These are phyloP conservation scores for Aphrophora alni DNA, from an alignment of 2,888 invertebrate species.

Conservation along the genomic window DNA sequence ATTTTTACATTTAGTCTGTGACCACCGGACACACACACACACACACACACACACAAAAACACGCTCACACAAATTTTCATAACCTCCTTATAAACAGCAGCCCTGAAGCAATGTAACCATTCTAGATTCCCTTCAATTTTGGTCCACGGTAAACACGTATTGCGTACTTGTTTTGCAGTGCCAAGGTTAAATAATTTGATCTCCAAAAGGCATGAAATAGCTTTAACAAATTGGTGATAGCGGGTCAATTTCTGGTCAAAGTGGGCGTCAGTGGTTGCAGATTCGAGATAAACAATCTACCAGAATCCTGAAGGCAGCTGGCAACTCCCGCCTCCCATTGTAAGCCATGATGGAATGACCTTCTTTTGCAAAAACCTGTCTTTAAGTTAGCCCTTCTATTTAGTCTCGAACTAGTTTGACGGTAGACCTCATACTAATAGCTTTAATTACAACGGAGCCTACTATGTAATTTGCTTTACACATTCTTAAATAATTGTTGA, in stretches of 20 bases:
- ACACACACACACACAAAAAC: too few species aligned
- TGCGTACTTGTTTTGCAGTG: neutral
- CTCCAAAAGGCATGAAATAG: neutral
- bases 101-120: neutral
- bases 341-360: neutral
- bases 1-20: too few species aligned
- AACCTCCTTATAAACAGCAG: neutral
- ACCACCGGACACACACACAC: neutral
- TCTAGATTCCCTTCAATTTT: neutral
- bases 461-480: neutral
- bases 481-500: neutral
- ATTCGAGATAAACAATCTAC: neutral
- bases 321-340: slow-evolving; percentile 3
- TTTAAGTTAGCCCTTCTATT: neutral
- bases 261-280: neutral
- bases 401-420: neutral
- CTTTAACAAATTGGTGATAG: slow-evolving; percentile 5
- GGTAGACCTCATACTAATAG: neutral
- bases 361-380: slow-evolving; percentile 1
- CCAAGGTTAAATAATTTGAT: neutral
- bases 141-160: neutral
- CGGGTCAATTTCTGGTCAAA: neutral
- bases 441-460: neutral
- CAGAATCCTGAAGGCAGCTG: neutral
- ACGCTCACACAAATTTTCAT: neutral